Percentiles rank a stretch among this genome's conserved stretches.
These are phyloP conservation scores for Blera fallax DNA, from an alignment of 2,888 invertebrate species.

Conservation along the genomic window DNA sequence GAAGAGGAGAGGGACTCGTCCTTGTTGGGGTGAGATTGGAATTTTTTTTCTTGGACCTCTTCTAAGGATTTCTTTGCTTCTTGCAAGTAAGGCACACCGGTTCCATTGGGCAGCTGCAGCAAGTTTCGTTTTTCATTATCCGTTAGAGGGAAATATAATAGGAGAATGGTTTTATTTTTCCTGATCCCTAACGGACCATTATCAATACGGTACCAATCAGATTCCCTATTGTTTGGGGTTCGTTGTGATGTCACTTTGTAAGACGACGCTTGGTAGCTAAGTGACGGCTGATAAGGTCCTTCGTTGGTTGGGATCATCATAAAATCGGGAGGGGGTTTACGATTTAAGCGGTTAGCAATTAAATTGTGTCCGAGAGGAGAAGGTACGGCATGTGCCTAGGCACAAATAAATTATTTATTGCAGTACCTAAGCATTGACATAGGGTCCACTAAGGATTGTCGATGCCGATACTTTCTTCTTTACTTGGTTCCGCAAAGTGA, in stretches of 20 bases:
- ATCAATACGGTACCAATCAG: slow-evolving; percentile 62
- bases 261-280: slow-evolving; percentile 1
- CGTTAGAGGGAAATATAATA: slow-evolving; percentile 51
- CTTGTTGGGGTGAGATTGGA: slow-evolving; percentile 29
- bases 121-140: slow-evolving; percentile 66
- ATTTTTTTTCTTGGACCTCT: slow-evolving; percentile 1
- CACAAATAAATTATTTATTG: not conserved
- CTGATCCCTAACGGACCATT: slow-evolving; percentile 64
- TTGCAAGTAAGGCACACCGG: slow-evolving; percentile 60
- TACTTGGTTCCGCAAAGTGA: no score
- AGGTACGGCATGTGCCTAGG: not conserved
- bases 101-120: slow-evolving; percentile 59
- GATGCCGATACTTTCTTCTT: no score
- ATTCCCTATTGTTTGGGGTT: slow-evolving; percentile 36
- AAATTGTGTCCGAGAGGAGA: not conserved
- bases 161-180: slow-evolving; percentile 36
- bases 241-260: slow-evolving; percentile 25
- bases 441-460: no score
- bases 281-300: slow-evolving; percentile 17
- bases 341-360: not conserved
- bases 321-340: not conserved
- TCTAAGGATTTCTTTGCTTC: slow-evolving; percentile 23
- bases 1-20: slow-evolving; percentile 1
- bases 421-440: no score
- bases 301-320: not conserved